phyloP scores from a whole-genome alignment of 1,140 invertebrate species.

The Pinna nobilis region DNA sequence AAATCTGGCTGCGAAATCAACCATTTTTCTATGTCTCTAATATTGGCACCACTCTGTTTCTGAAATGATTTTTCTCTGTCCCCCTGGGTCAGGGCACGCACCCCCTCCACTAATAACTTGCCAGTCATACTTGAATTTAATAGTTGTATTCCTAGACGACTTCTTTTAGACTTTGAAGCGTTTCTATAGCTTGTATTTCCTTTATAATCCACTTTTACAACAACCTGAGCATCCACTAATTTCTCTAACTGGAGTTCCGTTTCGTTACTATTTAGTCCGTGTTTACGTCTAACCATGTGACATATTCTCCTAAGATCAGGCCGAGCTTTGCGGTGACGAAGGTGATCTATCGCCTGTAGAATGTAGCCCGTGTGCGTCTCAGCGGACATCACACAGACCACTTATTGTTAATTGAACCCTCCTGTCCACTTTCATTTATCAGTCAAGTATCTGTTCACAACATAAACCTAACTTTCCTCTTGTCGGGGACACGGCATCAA shows the following conservation, averaged over 20 bases:
- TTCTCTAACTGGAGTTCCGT: conserved; percentile 84
- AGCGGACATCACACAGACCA: conserved; percentile 33
- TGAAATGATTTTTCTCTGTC: background rate
- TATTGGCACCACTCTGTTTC: conserved; percentile 5
- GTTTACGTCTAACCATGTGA: conserved; percentile 85
- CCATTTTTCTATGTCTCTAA: conserved; percentile 59
- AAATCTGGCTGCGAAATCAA: conserved; percentile 42
- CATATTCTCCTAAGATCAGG: conserved; percentile 89
- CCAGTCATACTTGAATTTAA: conserved; percentile 65
- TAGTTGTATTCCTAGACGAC: conserved; percentile 56
- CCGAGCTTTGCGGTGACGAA: conserved; percentile 86
- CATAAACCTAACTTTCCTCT: background rate
- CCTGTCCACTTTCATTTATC: background rate
- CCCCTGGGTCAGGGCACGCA: conserved; percentile 46
- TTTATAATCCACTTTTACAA: conserved; percentile 91
- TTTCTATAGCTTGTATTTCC: conserved; percentile 89
- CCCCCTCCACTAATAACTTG: conserved; percentile 62
- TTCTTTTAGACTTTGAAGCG: conserved; percentile 77
- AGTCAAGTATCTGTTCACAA: background rate
- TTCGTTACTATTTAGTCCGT: conserved; percentile 82
- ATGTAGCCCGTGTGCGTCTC: conserved; percentile 81
- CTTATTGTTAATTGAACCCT: background rate
- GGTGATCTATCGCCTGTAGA: conserved; percentile 88
- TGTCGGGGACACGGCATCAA: conserved; percentile 36
- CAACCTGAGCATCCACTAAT: conserved; percentile 84